Base-by-base conservation (phyloP, 1,140 invertebrate genomes). In the Dendrolimus kikuchii region DNA sequence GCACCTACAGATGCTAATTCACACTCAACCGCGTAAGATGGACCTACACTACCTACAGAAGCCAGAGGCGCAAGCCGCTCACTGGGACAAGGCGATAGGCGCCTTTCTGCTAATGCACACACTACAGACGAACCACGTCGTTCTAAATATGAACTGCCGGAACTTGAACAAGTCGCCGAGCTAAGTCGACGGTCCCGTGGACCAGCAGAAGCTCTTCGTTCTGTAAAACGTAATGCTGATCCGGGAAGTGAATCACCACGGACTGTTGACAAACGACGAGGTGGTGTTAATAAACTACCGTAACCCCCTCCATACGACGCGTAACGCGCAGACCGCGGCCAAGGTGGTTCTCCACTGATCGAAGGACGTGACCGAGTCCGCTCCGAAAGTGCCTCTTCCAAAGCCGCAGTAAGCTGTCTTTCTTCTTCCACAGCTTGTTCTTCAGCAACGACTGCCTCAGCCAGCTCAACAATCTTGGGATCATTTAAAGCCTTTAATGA, bases 151-250 rank as follows among this genome's bases (percentile, higher is more conserved):
- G 93, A 94, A 74, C 93, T 94, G 49, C 92, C 93, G 8, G 93
- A 93, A 69, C 93, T 94, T 62, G 93, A 95, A 72, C 93, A 94
- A 7, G 94, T 95, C 57, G 93, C 92, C 46, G 93, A 94, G 71
- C 94, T 95, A 53, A 92, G 89, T 7, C 94, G 89, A 9, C 93
- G 88, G 41, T 91, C 90, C 40, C 91, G 88, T 7, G 89, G 86
- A 47, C 88, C 89, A 45, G 81, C 80, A 72, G 89, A 69, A 65
- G 81, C 57, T 52, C 88, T 68, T 62, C 88, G 83, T 55, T 88
- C 89, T 55, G 81, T 86, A 72, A 91, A 90, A 5, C 88, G 82
- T 39, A 89, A 53, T 5, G 87, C 86, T 5, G 88, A 89, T 8
- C 85, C 90, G 50, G 84, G 90, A 57, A 89, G 71, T 5, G 89